Conservation (phyloP, 2,113 vertebrate species). For the Cochlearius cochlearius region DNA sequence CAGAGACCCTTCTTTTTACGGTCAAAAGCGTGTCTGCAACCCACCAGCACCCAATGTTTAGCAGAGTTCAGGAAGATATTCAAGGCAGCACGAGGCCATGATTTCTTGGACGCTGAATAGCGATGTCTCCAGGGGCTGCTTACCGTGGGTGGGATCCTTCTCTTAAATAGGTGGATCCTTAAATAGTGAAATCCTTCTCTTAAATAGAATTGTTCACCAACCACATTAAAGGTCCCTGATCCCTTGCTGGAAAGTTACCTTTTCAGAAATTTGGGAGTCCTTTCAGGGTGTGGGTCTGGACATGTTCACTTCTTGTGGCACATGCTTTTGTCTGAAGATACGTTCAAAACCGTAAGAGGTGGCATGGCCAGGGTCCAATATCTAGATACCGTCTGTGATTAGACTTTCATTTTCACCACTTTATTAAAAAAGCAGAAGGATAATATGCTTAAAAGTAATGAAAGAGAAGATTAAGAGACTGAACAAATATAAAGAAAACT, state of each 20-base stretch:
- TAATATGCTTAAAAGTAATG: not conserved
- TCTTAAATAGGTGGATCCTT: not conserved
- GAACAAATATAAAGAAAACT: not conserved
- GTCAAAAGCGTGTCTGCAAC: not conserved
- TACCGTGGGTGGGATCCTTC: fast-evolving
- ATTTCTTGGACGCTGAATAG: not conserved
- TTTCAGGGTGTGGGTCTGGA: not conserved
- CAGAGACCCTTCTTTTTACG: not conserved
- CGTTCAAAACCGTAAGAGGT: not conserved
- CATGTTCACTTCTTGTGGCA: fast-evolving
- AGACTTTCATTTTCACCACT: not conserved
- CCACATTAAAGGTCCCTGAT: not conserved
- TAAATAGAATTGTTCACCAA: too few relatives aligned
- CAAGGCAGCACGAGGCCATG: fast-evolving
- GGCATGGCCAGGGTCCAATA: not conserved
- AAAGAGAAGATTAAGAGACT: not conserved
- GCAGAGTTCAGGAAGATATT: not conserved
- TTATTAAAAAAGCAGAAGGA: not conserved
- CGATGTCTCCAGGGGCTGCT: not conserved
- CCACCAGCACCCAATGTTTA: not conserved
- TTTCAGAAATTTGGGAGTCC: not conserved
- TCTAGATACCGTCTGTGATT: not conserved
- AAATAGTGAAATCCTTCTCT: not conserved
- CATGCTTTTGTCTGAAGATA: not conserved
- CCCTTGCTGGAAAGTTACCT: not conserved